Conservation (phyloP, 2,113 vertebrate genomes). For the Todiramphus saurophagus region DNA sequence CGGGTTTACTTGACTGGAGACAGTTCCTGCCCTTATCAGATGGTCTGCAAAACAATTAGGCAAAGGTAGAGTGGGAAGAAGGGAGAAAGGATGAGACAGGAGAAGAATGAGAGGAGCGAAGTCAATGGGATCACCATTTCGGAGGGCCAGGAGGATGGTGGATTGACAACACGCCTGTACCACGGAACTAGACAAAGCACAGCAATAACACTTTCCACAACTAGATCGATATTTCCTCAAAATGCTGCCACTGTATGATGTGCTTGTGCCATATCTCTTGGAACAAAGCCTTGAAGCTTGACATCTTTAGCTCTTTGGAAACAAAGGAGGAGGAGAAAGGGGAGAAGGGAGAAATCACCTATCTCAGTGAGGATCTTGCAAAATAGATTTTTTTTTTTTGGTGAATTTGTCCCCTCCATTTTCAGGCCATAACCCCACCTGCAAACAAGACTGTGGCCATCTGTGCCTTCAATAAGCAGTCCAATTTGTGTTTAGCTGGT, state of each 20-base stretch:
- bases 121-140: neutral
- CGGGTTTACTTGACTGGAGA: neutral
- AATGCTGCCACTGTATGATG: neutral
- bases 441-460: neutral
- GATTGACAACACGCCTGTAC: neutral
- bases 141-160: neutral
- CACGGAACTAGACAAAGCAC: fast-evolving
- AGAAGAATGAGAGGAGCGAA: neutral
- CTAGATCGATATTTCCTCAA: neutral
- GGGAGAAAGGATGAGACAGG: neutral
- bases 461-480: neutral
- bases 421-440: neutral
- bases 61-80: neutral
- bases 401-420: neutral
- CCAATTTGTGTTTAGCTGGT: neutral
- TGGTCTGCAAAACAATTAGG: neutral
- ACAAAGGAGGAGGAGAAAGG: neutral
- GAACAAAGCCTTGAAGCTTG: neutral
- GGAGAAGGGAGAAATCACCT: neutral
- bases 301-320: neutral
- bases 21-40: neutral
- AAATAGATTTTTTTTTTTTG: neutral
- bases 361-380: neutral
- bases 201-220: neutral
- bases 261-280: neutral